These are phyloP conservation scores for Eremobia ochroleuca DNA, from an alignment of 2,888 invertebrate species.

Conservation along the genomic window DNA sequence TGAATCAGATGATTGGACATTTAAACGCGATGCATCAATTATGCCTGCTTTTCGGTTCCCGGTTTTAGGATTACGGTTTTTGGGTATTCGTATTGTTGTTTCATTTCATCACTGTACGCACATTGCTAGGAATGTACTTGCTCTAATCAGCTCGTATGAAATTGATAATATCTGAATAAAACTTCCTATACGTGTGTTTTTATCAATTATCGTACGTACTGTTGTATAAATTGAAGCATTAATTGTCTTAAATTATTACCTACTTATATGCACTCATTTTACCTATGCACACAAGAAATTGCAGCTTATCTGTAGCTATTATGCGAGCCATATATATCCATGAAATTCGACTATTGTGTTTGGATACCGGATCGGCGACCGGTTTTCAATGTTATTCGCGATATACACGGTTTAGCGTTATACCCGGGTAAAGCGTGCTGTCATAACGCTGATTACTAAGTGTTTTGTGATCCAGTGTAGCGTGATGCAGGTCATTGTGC, in stretches of 20 bases:
- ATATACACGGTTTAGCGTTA: too few species aligned
- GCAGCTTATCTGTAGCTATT: not conserved
- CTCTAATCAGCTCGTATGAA: not conserved
- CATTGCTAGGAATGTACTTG: not conserved
- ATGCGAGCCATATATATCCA: not conserved
- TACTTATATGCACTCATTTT: not conserved
- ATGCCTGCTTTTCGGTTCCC: not conserved
- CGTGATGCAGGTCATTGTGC: not conserved
- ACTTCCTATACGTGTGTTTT: not conserved
- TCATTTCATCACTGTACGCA: not conserved
- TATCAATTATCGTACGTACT: not conserved
- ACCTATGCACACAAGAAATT: too few species aligned
- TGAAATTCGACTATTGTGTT: not conserved
- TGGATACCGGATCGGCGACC: not conserved
- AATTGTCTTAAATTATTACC: not conserved
- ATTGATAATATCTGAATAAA: not conserved
- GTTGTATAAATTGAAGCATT: not conserved
- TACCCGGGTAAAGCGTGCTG: not conserved
- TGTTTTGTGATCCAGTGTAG: slow-evolving; percentile 16
- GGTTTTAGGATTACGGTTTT: not conserved
- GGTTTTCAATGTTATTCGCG: not conserved
- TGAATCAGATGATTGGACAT: slow-evolving; percentile 14
- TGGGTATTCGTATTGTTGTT: not conserved
- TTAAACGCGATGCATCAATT: slow-evolving; percentile 17
- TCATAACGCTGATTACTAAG: not conserved